Conservation (phyloP, 2,888 invertebrate species). For the Catocala sponsa region DNA sequence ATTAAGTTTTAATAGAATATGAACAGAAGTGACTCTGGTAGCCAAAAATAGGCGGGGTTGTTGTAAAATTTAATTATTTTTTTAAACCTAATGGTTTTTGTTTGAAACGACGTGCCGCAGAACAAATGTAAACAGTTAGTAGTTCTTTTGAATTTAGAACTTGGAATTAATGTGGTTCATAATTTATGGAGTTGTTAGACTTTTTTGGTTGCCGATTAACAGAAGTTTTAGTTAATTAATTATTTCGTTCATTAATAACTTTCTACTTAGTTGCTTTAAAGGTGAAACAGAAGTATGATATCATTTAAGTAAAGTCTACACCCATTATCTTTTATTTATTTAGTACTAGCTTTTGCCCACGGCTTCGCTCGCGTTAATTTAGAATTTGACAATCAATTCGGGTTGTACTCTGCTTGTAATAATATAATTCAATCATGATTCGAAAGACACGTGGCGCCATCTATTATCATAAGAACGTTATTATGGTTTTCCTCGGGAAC, state of each 20-base stretch:
- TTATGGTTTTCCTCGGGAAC: too few species aligned
- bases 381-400: too few species aligned
- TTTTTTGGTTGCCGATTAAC: conserved; percentile 18
- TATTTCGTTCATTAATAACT: conserved; percentile 16
- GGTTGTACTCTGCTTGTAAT: too few species aligned
- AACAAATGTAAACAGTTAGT: conserved; percentile 80
- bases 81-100: conserved; percentile 78
- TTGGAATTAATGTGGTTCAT: conserved; percentile 48
- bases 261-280: conserved; percentile 1
- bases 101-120: conserved; percentile 61
- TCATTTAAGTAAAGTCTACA: not conserved
- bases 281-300: not conserved
- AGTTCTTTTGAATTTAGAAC: conserved; percentile 45
- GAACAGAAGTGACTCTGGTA: conserved; percentile 86
- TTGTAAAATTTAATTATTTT: conserved; percentile 87
- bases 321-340: not conserved
- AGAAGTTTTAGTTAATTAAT: conserved; percentile 24
- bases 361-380: too few species aligned
- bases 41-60: conserved; percentile 87
- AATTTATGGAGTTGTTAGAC: conserved; percentile 44
- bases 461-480: too few species aligned
- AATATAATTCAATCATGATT: too few species aligned
- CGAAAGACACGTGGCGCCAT: too few species aligned
- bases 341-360: too few species aligned
- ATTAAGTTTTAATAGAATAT: conserved; percentile 88